Conservation (phyloP, 2,888 invertebrate species). For the Tenthredo notha region DNA sequence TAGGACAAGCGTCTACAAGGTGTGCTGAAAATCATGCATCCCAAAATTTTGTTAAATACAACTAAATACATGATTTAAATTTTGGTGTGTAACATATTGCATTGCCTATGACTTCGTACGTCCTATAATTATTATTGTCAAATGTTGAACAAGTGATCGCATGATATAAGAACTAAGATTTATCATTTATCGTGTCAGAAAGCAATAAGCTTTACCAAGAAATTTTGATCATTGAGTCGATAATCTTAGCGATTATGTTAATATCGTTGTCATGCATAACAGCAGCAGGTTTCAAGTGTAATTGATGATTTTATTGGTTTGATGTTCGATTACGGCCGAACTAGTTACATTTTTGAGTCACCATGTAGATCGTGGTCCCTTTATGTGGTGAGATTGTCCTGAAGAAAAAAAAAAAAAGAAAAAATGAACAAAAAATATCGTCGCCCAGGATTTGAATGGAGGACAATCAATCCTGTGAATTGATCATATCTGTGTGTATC, state of each 20-base stretch:
- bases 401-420: slow-evolving; percentile 55
- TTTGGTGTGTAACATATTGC: not conserved
- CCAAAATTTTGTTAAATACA: not conserved
- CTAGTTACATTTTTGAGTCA: slow-evolving; percentile 50
- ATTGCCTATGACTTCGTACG: not conserved
- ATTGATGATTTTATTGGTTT: not conserved
- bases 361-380: slow-evolving; percentile 55
- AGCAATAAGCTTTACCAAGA: not conserved
- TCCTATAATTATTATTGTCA: not conserved
- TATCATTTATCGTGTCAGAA: not conserved
- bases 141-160: not conserved
- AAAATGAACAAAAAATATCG: slow-evolving; percentile 59
- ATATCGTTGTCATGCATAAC: not conserved
- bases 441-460: slow-evolving; percentile 66
- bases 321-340: not conserved
- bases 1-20: slow-evolving; percentile 59
- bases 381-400: slow-evolving; percentile 60
- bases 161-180: not conserved
- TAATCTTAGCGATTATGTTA: not conserved
- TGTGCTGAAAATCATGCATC: slow-evolving; percentile 45
- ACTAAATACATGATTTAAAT: not conserved
- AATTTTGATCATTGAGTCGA: not conserved
- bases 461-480: slow-evolving; percentile 68
- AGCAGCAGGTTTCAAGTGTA: not conserved
- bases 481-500: slow-evolving; percentile 68